These are phyloP conservation scores for Chionomys nivalis DNA, from an alignment of 2,113 vertebrate genomes.

Conservation along the genomic window DNA sequence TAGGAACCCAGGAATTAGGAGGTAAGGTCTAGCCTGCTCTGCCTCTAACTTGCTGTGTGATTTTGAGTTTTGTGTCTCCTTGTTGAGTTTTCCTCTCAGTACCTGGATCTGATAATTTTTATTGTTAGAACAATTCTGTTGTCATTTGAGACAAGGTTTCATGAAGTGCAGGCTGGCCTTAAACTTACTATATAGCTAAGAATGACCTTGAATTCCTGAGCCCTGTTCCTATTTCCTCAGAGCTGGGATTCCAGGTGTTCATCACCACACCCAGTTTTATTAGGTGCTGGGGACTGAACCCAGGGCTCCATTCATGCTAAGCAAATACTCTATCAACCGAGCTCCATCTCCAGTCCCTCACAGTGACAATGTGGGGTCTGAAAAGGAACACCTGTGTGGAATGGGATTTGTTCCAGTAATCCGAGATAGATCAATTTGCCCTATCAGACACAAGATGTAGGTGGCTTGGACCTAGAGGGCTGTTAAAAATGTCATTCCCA, in stretches of 20 bases:
- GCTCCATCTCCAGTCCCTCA: neutral
- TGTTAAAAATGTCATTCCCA: neutral
- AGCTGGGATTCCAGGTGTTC: neutral
- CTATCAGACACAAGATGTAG: neutral
- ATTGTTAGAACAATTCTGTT: neutral
- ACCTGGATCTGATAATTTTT: neutral
- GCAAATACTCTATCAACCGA: neutral
- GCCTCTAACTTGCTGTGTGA: neutral
- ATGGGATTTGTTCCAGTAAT: constrained; percentile 1
- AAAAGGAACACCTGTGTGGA: neutral
- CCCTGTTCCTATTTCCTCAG: neutral
- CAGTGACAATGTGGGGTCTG: neutral
- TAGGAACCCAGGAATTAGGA: neutral
- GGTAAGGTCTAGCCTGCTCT: neutral
- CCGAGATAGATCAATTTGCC: neutral
- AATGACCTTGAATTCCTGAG: neutral
- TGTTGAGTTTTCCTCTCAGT: neutral
- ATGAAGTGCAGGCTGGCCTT: neutral
- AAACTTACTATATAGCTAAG: neutral
- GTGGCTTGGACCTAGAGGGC: neutral
- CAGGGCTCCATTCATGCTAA: neutral
- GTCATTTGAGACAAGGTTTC: neutral
- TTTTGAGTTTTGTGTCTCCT: neutral
- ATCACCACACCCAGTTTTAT: neutral
- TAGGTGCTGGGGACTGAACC: neutral